These are phyloP conservation scores for Actenoides lindsayi DNA, from an alignment of 2,113 vertebrate species.

Conservation along the genomic window DNA sequence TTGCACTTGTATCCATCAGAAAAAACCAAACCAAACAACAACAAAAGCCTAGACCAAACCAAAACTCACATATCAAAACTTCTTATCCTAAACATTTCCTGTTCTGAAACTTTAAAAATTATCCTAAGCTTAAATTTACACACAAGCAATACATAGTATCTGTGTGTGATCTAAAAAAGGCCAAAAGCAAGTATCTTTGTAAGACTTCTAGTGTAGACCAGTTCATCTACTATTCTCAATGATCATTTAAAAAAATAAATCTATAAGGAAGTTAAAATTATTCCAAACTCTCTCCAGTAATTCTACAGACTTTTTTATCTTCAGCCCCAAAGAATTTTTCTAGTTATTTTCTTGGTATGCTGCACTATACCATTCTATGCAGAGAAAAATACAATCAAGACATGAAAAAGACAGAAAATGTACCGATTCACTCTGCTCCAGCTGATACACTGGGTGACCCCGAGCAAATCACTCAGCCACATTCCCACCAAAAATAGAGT, in stretches of 20 bases:
- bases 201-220: neutral
- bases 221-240: neutral
- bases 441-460: neutral
- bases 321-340: neutral
- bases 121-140: slow-evolving; percentile 3
- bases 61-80: neutral
- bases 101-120: slow-evolving; percentile 11
- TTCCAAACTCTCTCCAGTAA: neutral
- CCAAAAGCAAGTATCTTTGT: neutral
- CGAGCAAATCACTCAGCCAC: neutral
- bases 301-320: neutral
- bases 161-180: neutral
- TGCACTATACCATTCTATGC: neutral
- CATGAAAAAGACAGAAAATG: neutral
- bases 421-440: neutral
- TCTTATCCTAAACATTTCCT: neutral
- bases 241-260: neutral
- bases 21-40: neutral
- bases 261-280: neutral
- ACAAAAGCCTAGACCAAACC: neutral
- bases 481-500: slow-evolving; percentile 32
- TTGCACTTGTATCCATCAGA: neutral
- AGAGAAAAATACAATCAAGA: neutral
- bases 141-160: slow-evolving; percentile 4
- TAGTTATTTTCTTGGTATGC: neutral